Conservation (phyloP, 2,888 invertebrate species). For the Drosophila parthenogenetica region DNA sequence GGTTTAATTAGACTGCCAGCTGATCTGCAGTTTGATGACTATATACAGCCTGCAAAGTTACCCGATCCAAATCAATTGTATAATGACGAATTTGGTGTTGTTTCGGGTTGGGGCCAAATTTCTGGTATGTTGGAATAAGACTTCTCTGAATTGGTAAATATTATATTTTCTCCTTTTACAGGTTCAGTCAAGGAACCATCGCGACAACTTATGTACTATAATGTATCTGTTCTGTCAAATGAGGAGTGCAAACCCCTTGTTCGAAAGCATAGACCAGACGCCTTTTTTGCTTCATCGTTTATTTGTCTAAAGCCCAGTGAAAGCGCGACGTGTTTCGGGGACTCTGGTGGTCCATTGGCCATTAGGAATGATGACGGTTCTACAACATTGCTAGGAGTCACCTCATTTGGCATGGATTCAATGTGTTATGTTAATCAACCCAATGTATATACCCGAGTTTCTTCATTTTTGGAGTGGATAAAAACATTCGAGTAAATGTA, state of each 20-base stretch:
- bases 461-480: slow-evolving; percentile 24
- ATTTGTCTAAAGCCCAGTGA: slow-evolving; percentile 10
- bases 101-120: slow-evolving; percentile 20
- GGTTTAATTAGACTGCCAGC: slow-evolving; percentile 29
- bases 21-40: slow-evolving; percentile 20
- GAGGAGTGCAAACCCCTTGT: slow-evolving; percentile 1
- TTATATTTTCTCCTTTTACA: too few species aligned
- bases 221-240: slow-evolving; percentile 2
- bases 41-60: slow-evolving; percentile 18
- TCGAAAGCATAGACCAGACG: neutral
- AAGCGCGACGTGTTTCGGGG: neutral
- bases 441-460: neutral
- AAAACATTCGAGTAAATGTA: neutral
- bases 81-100: neutral
- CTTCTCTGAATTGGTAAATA: too few species aligned
- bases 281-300: neutral
- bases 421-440: neutral
- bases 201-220: neutral
- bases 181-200: neutral
- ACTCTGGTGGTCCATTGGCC: slow-evolving; percentile 35
- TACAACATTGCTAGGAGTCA: slow-evolving; percentile 15
- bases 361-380: neutral
- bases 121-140: neutral
- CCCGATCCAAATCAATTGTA: neutral
- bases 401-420: neutral